Conservation (phyloP, 1,140 invertebrate genomes). For the Uloborus diversus region DNA sequence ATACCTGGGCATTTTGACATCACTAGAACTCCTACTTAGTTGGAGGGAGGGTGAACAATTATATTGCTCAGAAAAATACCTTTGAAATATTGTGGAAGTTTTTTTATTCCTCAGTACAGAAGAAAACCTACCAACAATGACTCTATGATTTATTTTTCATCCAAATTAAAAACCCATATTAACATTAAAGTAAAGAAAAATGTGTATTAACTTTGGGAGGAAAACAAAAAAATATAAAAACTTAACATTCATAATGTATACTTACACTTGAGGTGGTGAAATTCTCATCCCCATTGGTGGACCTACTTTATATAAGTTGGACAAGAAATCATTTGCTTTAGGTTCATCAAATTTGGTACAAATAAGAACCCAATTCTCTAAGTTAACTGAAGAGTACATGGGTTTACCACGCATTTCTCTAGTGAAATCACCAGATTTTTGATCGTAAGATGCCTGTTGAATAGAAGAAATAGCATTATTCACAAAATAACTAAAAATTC, state of each 20-base stretch:
- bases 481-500: too few species aligned
- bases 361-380: slow-evolving; percentile 49
- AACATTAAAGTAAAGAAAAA: neutral
- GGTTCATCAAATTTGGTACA: neutral
- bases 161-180: too few species aligned
- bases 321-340: slow-evolving; percentile 60
- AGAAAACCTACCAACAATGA: too few species aligned
- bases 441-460: slow-evolving; percentile 59
- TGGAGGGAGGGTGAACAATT: too few species aligned
- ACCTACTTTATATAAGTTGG: slow-evolving; percentile 60
- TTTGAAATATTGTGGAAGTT: too few species aligned
- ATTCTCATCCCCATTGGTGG: slow-evolving; percentile 65
- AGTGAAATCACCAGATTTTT: slow-evolving; percentile 50
- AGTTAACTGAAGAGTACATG: slow-evolving; percentile 22
- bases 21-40: too few species aligned
- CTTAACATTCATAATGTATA: neutral
- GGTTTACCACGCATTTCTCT: slow-evolving; percentile 60
- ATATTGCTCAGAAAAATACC: too few species aligned
- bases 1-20: too few species aligned
- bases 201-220: neutral
- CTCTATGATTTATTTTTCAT: too few species aligned
- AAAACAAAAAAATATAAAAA: neutral
- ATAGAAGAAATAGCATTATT: too few species aligned
- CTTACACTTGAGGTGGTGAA: slow-evolving; percentile 59
- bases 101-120: too few species aligned